Percentiles rank a stretch among this genome's conserved stretches.
These are phyloP conservation scores for Scaptodrosophila latifasciaeformis DNA, from an alignment of 2,888 invertebrate species.

Conservation along the genomic window DNA sequence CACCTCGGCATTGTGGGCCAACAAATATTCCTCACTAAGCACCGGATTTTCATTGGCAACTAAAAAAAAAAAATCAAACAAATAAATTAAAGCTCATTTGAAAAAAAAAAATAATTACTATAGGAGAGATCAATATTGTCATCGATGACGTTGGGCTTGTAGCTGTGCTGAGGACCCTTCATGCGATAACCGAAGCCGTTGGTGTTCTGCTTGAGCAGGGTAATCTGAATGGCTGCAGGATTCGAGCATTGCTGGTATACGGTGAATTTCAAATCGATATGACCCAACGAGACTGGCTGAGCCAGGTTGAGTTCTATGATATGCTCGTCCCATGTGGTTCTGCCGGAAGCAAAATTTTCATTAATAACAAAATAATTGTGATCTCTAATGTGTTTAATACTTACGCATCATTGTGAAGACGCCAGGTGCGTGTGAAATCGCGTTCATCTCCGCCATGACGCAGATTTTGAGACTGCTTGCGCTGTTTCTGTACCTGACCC, in stretches of 20 bases:
- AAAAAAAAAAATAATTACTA: conserved; percentile 21
- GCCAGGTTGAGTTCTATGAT: conserved; percentile 91
- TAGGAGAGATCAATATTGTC: conserved; percentile 60
- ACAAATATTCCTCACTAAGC: conserved; percentile 86
- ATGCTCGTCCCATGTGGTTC: conserved; percentile 93
- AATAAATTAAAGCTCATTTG: neutral
- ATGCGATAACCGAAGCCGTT: conserved; percentile 80
- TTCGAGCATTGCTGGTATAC: conserved; percentile 85
- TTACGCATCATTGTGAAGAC: conserved; percentile 88
- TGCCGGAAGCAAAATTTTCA: too few species aligned
- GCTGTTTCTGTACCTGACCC: conserved; percentile 91
- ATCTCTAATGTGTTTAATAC: too few species aligned
- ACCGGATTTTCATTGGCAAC: conserved; percentile 82
- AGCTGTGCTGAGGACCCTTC: conserved; percentile 72
- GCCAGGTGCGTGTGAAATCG: conserved; percentile 87
- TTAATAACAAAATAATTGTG: neutral
- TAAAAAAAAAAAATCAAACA: conserved; percentile 23
- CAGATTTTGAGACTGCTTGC: conserved; percentile 89
- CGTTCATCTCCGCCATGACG: conserved; percentile 80
- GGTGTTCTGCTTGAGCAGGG: conserved; percentile 81
- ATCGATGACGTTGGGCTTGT: conserved; percentile 75
- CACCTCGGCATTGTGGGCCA: conserved; percentile 92
- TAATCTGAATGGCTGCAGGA: conserved; percentile 87
- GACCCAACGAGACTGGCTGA: conserved; percentile 86
- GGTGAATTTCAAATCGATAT: conserved; percentile 91